Conservation (phyloP, 2,113 vertebrate genomes). For the Chionomys nivalis region DNA sequence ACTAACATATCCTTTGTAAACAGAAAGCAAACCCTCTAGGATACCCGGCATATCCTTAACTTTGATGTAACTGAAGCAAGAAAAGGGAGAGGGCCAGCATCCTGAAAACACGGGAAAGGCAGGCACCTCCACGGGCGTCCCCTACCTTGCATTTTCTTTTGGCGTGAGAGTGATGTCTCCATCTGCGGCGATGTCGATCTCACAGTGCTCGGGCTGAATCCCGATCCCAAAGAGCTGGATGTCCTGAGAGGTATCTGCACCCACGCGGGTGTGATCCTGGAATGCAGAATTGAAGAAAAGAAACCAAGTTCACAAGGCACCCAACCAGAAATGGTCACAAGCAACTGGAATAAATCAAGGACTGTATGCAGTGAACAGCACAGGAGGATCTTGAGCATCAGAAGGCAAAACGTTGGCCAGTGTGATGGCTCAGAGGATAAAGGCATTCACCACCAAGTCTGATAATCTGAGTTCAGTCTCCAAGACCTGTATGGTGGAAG, state of each 20-base stretch:
- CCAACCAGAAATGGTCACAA: not conserved
- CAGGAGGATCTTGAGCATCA: not conserved
- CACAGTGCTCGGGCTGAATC: slow-evolving; percentile 96
- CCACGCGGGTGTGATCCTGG: slow-evolving; percentile 95
- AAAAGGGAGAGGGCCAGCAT: not conserved
- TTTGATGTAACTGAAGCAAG: not conserved
- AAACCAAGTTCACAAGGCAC: not conserved
- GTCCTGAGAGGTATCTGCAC: slow-evolving; percentile 97
- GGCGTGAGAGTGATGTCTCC: slow-evolving; percentile 94
- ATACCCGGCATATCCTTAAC: not conserved
- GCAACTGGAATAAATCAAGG: not conserved
- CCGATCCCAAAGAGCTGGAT: slow-evolving; percentile 99
- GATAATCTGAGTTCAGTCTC: not conserved
- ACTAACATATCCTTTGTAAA: not conserved
- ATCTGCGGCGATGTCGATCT: slow-evolving; percentile 93
- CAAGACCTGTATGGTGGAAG: not conserved
- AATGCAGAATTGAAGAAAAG: slow-evolving; percentile 59
- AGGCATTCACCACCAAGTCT: not conserved
- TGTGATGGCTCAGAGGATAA: not conserved
- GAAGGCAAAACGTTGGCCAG: not conserved
- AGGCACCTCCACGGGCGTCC: accelerated
- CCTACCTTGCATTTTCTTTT: slow-evolving; percentile 94
- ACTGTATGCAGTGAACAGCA: not conserved
- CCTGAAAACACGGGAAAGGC: not conserved
- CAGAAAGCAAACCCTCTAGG: not conserved